Evolutionary conservation across 2,113 vertebrate genomes (phyloP).

Genomic region (Archocentrus centrarchus): DNA sequence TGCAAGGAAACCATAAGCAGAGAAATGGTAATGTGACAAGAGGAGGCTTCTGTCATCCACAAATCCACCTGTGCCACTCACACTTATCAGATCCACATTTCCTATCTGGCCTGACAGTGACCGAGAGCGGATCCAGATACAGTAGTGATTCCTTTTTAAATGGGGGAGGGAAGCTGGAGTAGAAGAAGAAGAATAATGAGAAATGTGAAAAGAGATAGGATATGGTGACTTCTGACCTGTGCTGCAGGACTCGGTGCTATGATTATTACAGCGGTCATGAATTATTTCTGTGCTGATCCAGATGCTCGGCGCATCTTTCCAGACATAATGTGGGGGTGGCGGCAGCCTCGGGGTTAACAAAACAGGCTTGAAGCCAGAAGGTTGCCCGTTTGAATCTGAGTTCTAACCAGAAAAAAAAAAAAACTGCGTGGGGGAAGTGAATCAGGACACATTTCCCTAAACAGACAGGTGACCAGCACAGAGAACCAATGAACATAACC

Average conservation of each 20-base stretch:
- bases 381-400: constrained; percentile 16
- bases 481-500: not conserved
- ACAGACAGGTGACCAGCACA: constrained; percentile 7
- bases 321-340: constrained; percentile 19
- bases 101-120: constrained; percentile 36
- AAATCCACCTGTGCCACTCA: constrained; percentile 66
- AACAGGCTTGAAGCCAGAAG: constrained; percentile 27
- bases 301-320: constrained; percentile 16
- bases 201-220: constrained; percentile 57
- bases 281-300: constrained; percentile 54
- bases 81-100: constrained; percentile 42
- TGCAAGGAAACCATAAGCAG: constrained; percentile 29
- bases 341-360: constrained; percentile 16
- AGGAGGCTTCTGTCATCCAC: constrained; percentile 42
- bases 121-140: constrained; percentile 12
- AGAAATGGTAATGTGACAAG: constrained; percentile 62
- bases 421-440: not conserved
- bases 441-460: not conserved
- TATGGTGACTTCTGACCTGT: constrained; percentile 66
- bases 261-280: constrained; percentile 48
- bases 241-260: constrained; percentile 3
- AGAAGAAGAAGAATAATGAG: constrained; percentile 21
- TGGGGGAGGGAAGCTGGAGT: constrained; percentile 1
- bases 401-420: not conserved
- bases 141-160: constrained; percentile 17